Percentiles rank a stretch among this genome's conserved stretches.
Evolutionary conservation across 2,113 vertebrate genomes (phyloP).

Genomic region (Notothenia coriiceps): DNA sequence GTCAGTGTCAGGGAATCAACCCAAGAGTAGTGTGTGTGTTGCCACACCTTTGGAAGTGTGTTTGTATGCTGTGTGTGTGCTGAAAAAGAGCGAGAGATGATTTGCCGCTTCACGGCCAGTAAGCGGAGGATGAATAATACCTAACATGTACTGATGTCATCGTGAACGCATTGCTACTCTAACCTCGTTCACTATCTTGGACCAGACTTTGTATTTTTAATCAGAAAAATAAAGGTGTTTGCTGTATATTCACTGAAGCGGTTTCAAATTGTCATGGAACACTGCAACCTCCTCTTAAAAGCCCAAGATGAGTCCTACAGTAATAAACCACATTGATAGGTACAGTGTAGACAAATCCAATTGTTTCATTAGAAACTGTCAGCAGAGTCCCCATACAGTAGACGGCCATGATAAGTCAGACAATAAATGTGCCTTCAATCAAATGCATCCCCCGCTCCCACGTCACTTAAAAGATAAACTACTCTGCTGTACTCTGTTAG

Average conservation of each 20-base stretch:
- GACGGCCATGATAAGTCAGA: conserved; percentile 4
- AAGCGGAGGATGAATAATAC: conserved; percentile 39
- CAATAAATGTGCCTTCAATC: conserved; percentile 19
- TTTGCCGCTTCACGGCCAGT: conserved; percentile 15
- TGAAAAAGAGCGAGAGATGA: not conserved
- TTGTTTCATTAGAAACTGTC: not conserved
- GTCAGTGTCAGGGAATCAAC: not conserved
- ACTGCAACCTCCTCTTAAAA: not conserved
- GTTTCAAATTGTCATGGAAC: not conserved
- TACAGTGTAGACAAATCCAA: not conserved
- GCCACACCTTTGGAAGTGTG: not conserved
- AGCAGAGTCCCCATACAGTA: not conserved
- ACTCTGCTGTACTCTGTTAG: not conserved
- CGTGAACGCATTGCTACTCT: conserved; percentile 18
- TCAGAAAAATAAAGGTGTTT: not conserved
- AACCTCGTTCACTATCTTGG: not conserved
- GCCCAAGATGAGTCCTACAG: not conserved
- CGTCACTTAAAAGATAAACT: conserved; percentile 18
- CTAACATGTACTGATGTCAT: conserved; percentile 36
- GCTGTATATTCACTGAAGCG: not conserved
- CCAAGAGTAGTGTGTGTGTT: not conserved
- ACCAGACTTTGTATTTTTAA: not conserved
- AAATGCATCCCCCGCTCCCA: not conserved
- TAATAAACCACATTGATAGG: not conserved
- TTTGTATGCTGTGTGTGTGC: not conserved